Evolutionary conservation across 2,888 invertebrate species (phyloP).

Genomic region (Rhamphomyia laevipes): DNA sequence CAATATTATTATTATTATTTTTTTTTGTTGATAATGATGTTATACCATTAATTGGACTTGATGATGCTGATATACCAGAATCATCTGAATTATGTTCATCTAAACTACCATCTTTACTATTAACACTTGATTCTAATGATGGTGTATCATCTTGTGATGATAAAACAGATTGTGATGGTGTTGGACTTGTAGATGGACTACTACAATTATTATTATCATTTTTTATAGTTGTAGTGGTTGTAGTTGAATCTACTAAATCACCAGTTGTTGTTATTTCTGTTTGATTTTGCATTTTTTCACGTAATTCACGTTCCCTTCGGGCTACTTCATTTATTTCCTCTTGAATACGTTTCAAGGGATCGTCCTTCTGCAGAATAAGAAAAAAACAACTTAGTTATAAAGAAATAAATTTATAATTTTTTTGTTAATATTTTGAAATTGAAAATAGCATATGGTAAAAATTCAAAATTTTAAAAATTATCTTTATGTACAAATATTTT

Average conservation of each 20-base stretch:
- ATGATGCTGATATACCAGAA: constrained; percentile 37
- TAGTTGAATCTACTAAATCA: background rate
- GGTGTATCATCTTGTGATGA: constrained; percentile 16
- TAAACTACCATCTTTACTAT: constrained; percentile 26
- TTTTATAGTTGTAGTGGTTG: background rate
- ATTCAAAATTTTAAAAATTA: no score
- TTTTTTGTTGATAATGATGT: background rate
- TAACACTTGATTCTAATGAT: constrained; percentile 29
- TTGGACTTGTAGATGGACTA: background rate
- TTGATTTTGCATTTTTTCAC: constrained; percentile 38
- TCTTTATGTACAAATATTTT: no score
- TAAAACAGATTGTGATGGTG: background rate
- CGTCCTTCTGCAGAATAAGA: constrained; percentile 21
- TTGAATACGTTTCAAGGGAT: constrained; percentile 71
- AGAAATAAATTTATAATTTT: no score
- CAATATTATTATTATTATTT: background rate
- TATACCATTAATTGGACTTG: constrained; percentile 20
- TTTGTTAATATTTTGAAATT: no score
- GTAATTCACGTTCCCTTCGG: constrained; percentile 69
- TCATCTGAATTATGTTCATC: constrained; percentile 34
- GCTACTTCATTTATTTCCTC: constrained; percentile 80
- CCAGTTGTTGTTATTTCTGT: constrained; percentile 12
- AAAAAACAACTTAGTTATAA: no score
- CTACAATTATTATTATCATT: background rate
- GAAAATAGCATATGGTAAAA: no score